Evolutionary conservation across 2,888 invertebrate species (phyloP), one percentile per base, ranked within the genome.

Genomic region (Rotaria socialis): DNA sequence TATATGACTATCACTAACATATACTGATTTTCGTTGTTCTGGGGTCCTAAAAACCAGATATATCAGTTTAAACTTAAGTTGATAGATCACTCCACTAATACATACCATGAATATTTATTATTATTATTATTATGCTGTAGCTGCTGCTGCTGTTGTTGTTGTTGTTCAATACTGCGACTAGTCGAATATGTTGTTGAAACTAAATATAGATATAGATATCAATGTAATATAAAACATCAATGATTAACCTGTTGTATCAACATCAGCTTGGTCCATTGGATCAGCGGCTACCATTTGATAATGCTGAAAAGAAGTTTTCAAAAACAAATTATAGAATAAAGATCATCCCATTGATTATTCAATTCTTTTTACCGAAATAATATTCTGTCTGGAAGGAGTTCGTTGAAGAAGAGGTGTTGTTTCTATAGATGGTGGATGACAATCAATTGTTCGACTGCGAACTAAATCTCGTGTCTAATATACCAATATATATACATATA

Each of bases 1-100:
- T 16, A 80, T 35, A 80, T 80, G 80, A 80, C 80, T 43, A 80
- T 80, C 80, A 47, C 80, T 80, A 10, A 19, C 80, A 80, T 80
- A 80, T 3, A 47, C 6, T 10, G 80, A 19, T 7, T 67, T 67
- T 47, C 80, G 22, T 80, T 24, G 35, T n/a, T 80, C 80, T 1
- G 24, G 11, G n/a, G 22, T 80, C 41, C 80, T 80, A 47, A n/a
- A 43, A 11, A 47, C 4, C n/a, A 75, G 6, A 4, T n/a, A 80
- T 43, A 22, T 4, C 2, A 35, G 35, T 35, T 35, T 35, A 35
- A 35, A 35, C 35, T 35, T 35, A 35, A 35, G 2, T 35, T 35
- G 35, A 35, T 35, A 35, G 35, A 35, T 35, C 35, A 35, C 35
- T 35, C 35, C 35, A 35, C 35, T 2, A 35, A 80, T 47, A 22